A percentile compares a stretch with the other conserved stretches of the same genome.
phyloP scores from a whole-genome alignment of 1,140 invertebrate species.

The Triops cancriformis region DNA sequence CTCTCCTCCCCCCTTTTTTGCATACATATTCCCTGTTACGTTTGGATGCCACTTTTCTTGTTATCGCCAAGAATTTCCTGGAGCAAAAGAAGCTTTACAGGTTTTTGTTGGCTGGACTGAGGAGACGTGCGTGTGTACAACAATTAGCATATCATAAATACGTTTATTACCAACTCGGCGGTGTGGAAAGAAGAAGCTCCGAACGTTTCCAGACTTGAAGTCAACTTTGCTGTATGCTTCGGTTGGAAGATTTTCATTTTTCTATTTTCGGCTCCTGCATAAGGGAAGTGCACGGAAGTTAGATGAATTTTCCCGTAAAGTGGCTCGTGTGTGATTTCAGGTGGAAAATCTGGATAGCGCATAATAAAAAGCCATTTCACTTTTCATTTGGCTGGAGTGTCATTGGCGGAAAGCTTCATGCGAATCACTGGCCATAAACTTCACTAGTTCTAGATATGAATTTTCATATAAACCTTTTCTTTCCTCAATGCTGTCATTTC shows the following conservation, averaged over 20 bases:
- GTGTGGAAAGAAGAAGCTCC: neutral
- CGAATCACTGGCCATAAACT: neutral
- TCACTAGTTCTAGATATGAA: neutral
- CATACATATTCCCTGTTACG: neutral
- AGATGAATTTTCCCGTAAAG: too few relatives aligned
- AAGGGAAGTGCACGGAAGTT: too few relatives aligned
- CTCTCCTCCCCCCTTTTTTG: neutral
- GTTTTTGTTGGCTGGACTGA: neutral
- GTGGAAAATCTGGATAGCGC: neutral
- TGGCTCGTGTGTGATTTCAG: too few relatives aligned
- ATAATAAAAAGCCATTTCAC: neutral
- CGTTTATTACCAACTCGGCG: neutral
- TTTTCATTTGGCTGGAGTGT: neutral
- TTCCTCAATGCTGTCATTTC: neutral
- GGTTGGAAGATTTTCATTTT: neutral
- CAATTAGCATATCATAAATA: constrained; percentile 7
- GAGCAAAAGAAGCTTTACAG: neutral
- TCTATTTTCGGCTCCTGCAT: neutral
- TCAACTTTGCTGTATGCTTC: neutral
- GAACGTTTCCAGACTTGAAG: neutral
- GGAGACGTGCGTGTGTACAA: neutral
- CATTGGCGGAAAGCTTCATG: neutral
- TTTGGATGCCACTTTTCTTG: neutral
- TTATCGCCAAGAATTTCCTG: neutral
- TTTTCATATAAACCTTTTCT: neutral